A percentile compares a stretch with the other conserved stretches of the same genome.
Evolutionary conservation across 2,113 vertebrate species (phyloP).

Genomic region (Xenopus laevis): DNA sequence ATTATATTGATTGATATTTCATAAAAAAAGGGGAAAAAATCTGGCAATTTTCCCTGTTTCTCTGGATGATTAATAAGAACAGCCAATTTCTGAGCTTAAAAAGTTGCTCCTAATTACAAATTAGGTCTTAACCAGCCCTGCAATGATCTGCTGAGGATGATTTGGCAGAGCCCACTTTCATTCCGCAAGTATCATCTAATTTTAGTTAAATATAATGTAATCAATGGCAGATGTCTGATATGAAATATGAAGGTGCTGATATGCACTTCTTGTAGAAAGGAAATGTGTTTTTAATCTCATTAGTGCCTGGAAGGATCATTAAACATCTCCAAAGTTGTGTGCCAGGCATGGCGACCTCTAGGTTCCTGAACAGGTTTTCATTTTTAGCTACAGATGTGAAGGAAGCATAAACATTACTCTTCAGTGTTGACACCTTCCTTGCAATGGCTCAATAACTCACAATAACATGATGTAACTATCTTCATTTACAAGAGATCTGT

Average conservation of each 20-base stretch:
- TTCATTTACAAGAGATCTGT: too few species aligned
- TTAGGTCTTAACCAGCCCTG: constrained; percentile 90
- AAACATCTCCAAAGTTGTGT: constrained; percentile 37
- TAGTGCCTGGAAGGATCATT: constrained; percentile 57
- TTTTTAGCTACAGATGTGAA: neutral
- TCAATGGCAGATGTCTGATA: constrained; percentile 97
- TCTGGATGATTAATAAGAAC: constrained; percentile 98
- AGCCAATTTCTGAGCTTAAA: constrained; percentile 96
- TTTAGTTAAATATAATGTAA: constrained; percentile 92
- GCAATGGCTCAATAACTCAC: too few species aligned
- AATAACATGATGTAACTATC: too few species aligned
- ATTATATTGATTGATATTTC: constrained; percentile 20
- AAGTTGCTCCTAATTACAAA: constrained; percentile 99
- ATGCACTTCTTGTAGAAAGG: constrained; percentile 76
- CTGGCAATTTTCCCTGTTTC: constrained; percentile 85
- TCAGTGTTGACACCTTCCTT: too few species aligned
- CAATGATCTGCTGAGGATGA: constrained; percentile 65
- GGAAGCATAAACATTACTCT: too few species aligned
- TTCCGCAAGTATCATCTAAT: constrained; percentile 89
- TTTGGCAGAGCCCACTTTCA: constrained; percentile 83
- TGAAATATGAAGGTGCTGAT: constrained; percentile 83
- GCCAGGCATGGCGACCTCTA: constrained; percentile 10
- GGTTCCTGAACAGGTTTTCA: neutral
- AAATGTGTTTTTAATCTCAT: constrained; percentile 76
- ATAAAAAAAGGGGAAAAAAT: constrained; percentile 49